Evolutionary conservation across 2,113 vertebrate species (phyloP).

Genomic region (Pomatorhinus ruficollis): DNA sequence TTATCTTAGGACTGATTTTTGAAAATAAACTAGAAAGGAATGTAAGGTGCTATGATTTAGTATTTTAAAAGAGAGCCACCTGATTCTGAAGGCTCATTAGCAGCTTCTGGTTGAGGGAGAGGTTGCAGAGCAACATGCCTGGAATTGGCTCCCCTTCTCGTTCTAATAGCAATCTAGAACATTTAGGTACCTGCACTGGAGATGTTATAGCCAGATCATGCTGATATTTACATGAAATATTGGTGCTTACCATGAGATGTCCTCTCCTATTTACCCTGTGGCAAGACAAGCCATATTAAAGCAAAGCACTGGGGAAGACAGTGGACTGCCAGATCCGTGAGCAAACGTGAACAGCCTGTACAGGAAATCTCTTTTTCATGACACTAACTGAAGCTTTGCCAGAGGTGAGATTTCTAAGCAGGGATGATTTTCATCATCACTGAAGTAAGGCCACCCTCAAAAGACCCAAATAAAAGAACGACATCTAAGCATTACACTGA

Average conservation of each 20-base stretch:
- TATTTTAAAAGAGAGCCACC: background rate
- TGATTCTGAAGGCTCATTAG: background rate
- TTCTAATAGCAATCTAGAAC: background rate
- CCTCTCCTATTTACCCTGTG: background rate
- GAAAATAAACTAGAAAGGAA: background rate
- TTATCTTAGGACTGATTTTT: background rate
- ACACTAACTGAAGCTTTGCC: background rate
- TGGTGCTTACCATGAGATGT: background rate
- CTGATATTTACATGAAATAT: background rate
- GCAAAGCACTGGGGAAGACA: background rate
- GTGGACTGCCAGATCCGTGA: background rate
- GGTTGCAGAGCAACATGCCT: background rate
- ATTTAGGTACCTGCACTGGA: background rate
- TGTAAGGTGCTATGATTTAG: background rate
- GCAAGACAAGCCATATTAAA: background rate
- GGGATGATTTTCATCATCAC: background rate
- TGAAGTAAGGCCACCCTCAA: background rate
- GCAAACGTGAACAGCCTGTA: background rate
- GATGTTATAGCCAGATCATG: background rate
- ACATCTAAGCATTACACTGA: background rate
- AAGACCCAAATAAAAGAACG: background rate
- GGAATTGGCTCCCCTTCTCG: background rate
- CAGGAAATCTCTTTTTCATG: background rate
- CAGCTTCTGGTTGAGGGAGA: background rate
- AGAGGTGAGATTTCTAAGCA: background rate